phyloP scores from a whole-genome alignment of 2,888 invertebrate species.

The Mystacides longicornis region DNA sequence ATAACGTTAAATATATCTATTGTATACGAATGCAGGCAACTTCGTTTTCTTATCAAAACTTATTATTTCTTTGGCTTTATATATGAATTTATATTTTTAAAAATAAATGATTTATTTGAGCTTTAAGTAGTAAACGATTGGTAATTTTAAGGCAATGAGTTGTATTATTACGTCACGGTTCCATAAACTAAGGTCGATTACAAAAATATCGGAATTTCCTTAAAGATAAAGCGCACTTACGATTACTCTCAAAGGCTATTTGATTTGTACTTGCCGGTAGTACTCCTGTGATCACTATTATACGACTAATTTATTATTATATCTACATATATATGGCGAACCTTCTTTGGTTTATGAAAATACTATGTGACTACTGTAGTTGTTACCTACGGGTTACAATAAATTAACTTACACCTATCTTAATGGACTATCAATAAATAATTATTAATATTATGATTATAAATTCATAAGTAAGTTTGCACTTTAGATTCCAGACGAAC shows the following conservation, averaged over 20 bases:
- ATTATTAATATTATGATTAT: slow-evolving; percentile 19
- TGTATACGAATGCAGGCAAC: slow-evolving; percentile 23
- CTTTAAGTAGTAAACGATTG: slow-evolving; percentile 13
- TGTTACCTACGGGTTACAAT: slow-evolving; percentile 10
- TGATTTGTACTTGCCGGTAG: slow-evolving; percentile 44
- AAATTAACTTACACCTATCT: slow-evolving; percentile 7
- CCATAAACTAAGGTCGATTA: slow-evolving; percentile 12
- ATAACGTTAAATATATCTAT: not conserved
- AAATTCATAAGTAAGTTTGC: slow-evolving; percentile 26
- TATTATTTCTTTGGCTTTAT: slow-evolving; percentile 24
- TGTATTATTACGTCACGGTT: slow-evolving; percentile 11
- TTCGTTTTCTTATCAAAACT: slow-evolving; percentile 6
- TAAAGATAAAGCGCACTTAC: slow-evolving; percentile 20
- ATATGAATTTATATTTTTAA: too few relatives aligned
- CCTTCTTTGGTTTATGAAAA: slow-evolving; percentile 18
- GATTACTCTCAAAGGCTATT: slow-evolving; percentile 36
- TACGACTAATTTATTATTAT: slow-evolving; percentile 6
- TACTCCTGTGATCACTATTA: slow-evolving; percentile 8
- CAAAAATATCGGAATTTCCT: slow-evolving; percentile 15
- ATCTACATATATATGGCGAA: slow-evolving; percentile 15
- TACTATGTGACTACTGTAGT: too few relatives aligned
- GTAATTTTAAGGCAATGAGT: slow-evolving; percentile 18
- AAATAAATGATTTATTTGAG: slow-evolving; percentile 22
- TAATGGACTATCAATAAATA: slow-evolving; percentile 3
- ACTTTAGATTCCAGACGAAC: slow-evolving; percentile 24